Evolutionary conservation across 2,888 invertebrate genomes (phyloP).

Genomic region (Anarsia innoxiella): DNA sequence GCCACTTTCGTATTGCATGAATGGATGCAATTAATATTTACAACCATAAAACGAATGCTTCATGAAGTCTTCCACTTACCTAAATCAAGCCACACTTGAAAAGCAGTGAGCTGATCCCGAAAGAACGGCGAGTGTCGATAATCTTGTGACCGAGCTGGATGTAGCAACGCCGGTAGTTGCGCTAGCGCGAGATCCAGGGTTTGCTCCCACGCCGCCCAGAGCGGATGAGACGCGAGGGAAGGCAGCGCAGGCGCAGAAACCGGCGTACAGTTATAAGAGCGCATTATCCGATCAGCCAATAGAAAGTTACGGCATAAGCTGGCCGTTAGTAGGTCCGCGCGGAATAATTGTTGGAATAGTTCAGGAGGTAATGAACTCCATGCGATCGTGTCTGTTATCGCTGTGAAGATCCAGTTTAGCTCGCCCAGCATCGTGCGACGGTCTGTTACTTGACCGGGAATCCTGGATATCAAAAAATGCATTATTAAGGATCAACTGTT

Average conservation of each 20-base stretch:
- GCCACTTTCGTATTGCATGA: too few relatives aligned
- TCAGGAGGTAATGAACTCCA: constrained; percentile 98
- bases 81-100: constrained; percentile 94
- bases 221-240: constrained; percentile 90
- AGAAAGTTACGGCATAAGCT: constrained; percentile 98
- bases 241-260: constrained; percentile 94
- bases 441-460: constrained; percentile 96
- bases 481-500: too few relatives aligned
- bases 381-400: constrained; percentile 99
- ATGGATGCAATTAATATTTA: background rate
- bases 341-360: constrained; percentile 95
- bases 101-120: constrained; percentile 97
- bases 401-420: constrained; percentile 99
- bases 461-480: constrained; percentile 77
- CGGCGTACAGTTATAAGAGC: constrained; percentile 98
- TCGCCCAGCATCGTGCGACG: constrained; percentile 98
- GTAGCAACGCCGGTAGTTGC: constrained; percentile 87
- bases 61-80: constrained; percentile 56
- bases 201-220: constrained; percentile 99
- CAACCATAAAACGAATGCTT: background rate
- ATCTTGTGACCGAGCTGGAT: constrained; percentile 49
- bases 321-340: constrained; percentile 98
- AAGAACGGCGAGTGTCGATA: constrained; percentile 93
- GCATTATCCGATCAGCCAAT: constrained; percentile 95
- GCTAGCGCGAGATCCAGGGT: constrained; percentile 95